Base-by-base conservation (phyloP, 2,888 invertebrate genomes). In the Anarsia innoxiella region DNA sequence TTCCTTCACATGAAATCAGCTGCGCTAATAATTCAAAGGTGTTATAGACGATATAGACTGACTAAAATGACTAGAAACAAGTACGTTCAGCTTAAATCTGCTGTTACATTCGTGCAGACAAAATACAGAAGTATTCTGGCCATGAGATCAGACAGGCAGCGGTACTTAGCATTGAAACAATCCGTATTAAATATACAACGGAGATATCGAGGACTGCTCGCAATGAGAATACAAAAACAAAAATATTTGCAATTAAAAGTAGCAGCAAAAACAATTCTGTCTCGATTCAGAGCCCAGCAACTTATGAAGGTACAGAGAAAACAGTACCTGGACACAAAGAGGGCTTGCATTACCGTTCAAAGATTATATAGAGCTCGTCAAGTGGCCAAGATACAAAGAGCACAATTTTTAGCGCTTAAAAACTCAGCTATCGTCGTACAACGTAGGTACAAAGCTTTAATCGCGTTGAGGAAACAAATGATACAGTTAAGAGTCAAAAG, bases 271-370 rank as follows among this genome's bases (percentile, higher is more conserved):
- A 45, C 45, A 8, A 46, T 78, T 32, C 79, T 77, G 45, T 56
- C 43, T 3, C 64, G 63, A 55, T 88, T 68, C 52, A 74, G 73
- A 49, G 72, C 78, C 6, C 51, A 59, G 15, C 44, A 55, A 9
- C 44, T 59, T 1, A 74, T 77, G 68, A 75, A 66, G 51, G 44
- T 44, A 36, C 66, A 74, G 35, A 68, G 73, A 41, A 44, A 49
- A 9, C 55, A 62, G 19, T 89, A 78, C 50, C 39, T 73, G 8
- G 49, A 49, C 10, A 53, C 70, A 19, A 62, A 70, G 45, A 61
- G 59, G 31, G 66, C 86, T 1, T 67, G 64, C 31, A 45, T 64
- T 12, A 37, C 50, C 4, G 74, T 89, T 29, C 88, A 89, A 53
- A 62, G 53, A 38, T 55, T 51, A 29, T 87, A 71, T 29, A 66